Conservation (phyloP, 2,113 vertebrate genomes). For the Engraulis encrasicolus region DNA sequence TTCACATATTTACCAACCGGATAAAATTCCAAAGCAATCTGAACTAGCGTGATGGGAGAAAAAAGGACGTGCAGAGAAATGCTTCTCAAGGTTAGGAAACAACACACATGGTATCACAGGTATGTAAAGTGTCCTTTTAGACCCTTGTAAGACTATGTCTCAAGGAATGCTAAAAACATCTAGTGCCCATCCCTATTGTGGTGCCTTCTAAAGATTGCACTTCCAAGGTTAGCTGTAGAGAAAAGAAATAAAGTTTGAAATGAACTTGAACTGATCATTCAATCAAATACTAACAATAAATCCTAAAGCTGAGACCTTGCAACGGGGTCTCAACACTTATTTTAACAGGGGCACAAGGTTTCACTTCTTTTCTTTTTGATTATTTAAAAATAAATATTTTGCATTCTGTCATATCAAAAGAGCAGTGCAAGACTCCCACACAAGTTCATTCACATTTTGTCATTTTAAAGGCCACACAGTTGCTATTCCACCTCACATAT, state of each 20-base stretch:
- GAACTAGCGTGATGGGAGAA: not conserved
- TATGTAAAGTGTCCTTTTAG: constrained; percentile 41
- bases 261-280: not conserved
- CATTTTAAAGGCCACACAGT: not conserved
- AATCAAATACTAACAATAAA: not conserved
- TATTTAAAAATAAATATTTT: not conserved
- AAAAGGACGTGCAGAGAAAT: constrained; percentile 30
- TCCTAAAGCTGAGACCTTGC: not conserved
- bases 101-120: constrained; percentile 27
- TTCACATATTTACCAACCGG: not conserved
- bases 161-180: constrained; percentile 38
- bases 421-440: not conserved
- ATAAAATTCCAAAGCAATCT: constrained; percentile 28
- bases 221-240: constrained; percentile 44
- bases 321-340: not conserved
- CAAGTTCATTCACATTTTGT: not conserved
- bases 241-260: not conserved
- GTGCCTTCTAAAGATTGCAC: constrained; percentile 40
- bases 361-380: not conserved
- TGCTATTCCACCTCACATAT: not conserved
- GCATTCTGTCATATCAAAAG: not conserved
- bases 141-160: constrained; percentile 28
- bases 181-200: constrained; percentile 5
- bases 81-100: constrained; percentile 42
- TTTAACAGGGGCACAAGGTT: not conserved